A percentile compares a stretch with the other conserved stretches of the same genome.
phyloP scores from a whole-genome alignment of 2,888 invertebrate genomes.

The Heliconius cydno region DNA sequence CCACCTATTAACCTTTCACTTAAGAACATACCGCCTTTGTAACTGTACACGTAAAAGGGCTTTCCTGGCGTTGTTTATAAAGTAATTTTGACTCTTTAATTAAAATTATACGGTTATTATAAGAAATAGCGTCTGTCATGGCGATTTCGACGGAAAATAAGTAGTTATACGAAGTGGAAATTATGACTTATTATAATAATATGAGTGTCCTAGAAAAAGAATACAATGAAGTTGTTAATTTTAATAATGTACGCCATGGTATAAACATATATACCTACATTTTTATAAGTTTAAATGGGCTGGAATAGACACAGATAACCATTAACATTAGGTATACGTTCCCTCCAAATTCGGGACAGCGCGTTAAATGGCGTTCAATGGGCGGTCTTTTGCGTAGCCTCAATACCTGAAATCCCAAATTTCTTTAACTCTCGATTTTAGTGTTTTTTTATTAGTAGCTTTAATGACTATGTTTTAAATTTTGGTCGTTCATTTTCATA shows the following conservation, averaged over 20 bases:
- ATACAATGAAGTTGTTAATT: constrained; percentile 10
- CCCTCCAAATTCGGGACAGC: not conserved
- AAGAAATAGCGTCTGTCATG: constrained; percentile 2
- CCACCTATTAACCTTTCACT: constrained; percentile 13
- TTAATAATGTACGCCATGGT: not conserved
- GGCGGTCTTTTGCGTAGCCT: not conserved
- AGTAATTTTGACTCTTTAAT: constrained; percentile 3
- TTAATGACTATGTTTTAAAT: not conserved
- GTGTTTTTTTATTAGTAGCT: not conserved
- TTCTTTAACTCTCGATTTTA: not conserved
- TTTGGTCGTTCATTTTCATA: not conserved
- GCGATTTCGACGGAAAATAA: not conserved
- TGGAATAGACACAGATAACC: not conserved
- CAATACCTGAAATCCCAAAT: not conserved
- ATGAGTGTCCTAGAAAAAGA: constrained; percentile 20
- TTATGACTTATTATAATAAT: constrained; percentile 12
- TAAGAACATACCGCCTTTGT: not conserved
- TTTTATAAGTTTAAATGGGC: too few relatives aligned
- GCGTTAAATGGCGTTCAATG: not conserved
- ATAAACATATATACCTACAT: not conserved
- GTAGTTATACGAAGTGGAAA: constrained; percentile 6
- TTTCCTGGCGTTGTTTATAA: not conserved
- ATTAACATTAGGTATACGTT: not conserved
- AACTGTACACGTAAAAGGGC: not conserved
- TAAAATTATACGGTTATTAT: constrained; percentile 12